Evolutionary conservation across 2,113 vertebrate species (phyloP), one percentile per base, ranked within the genome.

Genomic region (Megaceryle maxima): DNA sequence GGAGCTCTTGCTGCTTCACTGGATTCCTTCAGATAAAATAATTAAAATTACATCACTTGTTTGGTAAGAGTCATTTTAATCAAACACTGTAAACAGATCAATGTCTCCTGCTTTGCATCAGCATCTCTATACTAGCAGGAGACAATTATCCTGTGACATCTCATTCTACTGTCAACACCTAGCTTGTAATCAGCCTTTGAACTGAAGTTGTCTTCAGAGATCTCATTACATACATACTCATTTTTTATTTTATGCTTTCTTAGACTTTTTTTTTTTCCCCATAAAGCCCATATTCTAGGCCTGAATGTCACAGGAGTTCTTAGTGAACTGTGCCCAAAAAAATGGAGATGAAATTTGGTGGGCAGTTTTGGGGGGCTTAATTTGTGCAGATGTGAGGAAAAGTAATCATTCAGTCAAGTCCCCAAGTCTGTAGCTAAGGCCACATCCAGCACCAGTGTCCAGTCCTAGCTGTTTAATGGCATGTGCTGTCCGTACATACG

Each of bases 121-220:
- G 59, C 87, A 85, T 90, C 84, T 90, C 87, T 95, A 39, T 5
- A 92, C 80, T 39, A 82, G 87, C 93, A 82, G 72, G 50, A 92
- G 81, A 90, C 74, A 73, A 83, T 82, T 79, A 63, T 16, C 35
- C 64, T 60, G 25, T 86, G 88, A 63, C 80, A 83, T 64, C 60
- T 83, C 77, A 35, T 56, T 83, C 56, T 69, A 44, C 75, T 90
- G 60, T 92, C 85, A 90, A 46, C 56, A 93, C 43, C 31, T 46
- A 43, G 53, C 31, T 44, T 67, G 64, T 50, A 88, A 68, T 6
- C 51, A 26, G 64, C n/a, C 77, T 92, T 67, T 35, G 48, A 92
- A 33, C 28, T 70, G 29, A 69, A 53, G 46, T 15, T 68, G 53
- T 86, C 60, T 78, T 81, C 6, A 77, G 28, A 26, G 41, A 44